Evolutionary conservation across 2,797 vertebrate species (phyloP).

Genomic region (Ceyx erithaca): DNA sequence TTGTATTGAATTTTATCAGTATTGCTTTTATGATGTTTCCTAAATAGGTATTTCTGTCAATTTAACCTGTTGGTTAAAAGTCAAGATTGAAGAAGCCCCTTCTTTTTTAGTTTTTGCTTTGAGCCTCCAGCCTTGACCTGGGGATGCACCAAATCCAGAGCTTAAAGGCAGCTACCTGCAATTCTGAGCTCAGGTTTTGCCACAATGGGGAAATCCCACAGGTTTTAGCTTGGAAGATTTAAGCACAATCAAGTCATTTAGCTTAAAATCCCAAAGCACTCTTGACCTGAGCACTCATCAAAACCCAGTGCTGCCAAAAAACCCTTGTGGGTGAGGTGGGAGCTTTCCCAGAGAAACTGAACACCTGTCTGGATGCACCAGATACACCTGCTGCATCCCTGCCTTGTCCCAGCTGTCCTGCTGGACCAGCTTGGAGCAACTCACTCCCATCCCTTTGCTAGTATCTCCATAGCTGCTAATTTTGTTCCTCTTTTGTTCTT

Average conservation of each 20-base stretch:
- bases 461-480: background rate
- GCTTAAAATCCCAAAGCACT: background rate
- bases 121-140: background rate
- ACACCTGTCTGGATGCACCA: background rate
- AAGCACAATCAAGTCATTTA: background rate
- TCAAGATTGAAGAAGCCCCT: background rate
- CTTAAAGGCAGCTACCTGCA: background rate
- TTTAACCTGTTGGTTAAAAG: background rate
- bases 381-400: background rate
- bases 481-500: background rate
- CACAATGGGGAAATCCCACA: background rate
- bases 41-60: background rate
- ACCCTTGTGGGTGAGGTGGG: background rate
- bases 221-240: background rate
- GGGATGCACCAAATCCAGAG: background rate
- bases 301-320: background rate
- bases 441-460: fast-evolving
- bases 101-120: background rate
- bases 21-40: background rate
- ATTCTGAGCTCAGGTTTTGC: background rate
- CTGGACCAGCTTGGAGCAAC: background rate
- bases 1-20: background rate
- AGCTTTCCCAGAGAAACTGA: background rate
- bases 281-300: background rate
- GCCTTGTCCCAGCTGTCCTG: background rate